Percentiles rank a stretch among this genome's conserved stretches.
Conservation (phyloP, 1,140 invertebrate species). For the Tetramorium simillimum region DNA sequence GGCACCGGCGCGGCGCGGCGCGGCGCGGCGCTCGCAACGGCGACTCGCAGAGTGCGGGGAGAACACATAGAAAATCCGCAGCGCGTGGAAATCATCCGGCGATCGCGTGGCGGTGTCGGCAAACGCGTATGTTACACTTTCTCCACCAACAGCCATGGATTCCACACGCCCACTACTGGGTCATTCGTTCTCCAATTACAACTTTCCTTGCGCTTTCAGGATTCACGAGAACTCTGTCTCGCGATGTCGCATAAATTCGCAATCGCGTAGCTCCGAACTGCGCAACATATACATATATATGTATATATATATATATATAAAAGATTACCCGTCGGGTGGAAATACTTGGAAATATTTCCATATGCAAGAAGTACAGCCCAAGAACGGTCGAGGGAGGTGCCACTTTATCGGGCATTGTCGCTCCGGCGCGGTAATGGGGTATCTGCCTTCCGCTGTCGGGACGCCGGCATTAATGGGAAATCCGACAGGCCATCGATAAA, state of each 20-base stretch:
- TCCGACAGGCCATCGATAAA: slow-evolving; percentile 40
- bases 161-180: slow-evolving; percentile 62
- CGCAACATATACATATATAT: too few species aligned
- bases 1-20: not conserved
- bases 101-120: slow-evolving; percentile 8
- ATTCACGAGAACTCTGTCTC: not conserved
- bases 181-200: slow-evolving; percentile 56
- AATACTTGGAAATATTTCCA: slow-evolving; percentile 4
- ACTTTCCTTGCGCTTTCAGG: slow-evolving; percentile 34
- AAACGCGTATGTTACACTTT: slow-evolving; percentile 61
- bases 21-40: slow-evolving; percentile 5
- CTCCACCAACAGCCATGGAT: slow-evolving; percentile 53
- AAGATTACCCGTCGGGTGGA: not conserved
- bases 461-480: slow-evolving; percentile 30
- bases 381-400: too few species aligned
- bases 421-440: not conserved
- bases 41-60: not conserved
- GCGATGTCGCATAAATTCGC: slow-evolving; percentile 39
- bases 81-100: slow-evolving; percentile 55
- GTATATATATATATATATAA: not conserved
- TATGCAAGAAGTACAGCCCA: not conserved
- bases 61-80: slow-evolving; percentile 57
- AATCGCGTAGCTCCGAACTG: not conserved
- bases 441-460: not conserved
- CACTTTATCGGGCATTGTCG: slow-evolving; percentile 11